phyloP scores from a whole-genome alignment of 1,140 invertebrate species.

The Lordiphosa clarofinis region DNA sequence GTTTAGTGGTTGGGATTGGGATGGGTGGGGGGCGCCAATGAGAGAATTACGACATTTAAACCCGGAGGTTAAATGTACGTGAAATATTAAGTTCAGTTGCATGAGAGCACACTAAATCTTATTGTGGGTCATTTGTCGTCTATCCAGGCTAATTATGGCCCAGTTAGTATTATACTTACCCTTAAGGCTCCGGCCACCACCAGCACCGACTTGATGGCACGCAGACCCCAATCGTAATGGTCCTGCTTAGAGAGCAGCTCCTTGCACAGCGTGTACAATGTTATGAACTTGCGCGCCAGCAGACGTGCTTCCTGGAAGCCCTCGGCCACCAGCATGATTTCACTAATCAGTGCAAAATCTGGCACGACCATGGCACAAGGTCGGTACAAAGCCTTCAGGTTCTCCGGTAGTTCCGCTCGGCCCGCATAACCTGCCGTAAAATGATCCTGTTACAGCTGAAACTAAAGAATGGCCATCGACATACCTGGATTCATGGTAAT shows the following conservation, averaged over 20 bases:
- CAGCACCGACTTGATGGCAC: slow-evolving; percentile 95
- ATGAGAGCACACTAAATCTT: slow-evolving; percentile 71
- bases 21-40: slow-evolving; percentile 51
- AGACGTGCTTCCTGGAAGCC: slow-evolving; percentile 93
- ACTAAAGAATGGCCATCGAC: too few relatives aligned
- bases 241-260: slow-evolving; percentile 95
- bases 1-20: slow-evolving; percentile 36
- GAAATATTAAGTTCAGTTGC: slow-evolving; percentile 76
- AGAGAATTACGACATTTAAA: slow-evolving; percentile 75
- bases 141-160: slow-evolving; percentile 38
- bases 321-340: slow-evolving; percentile 96
- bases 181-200: slow-evolving; percentile 93
- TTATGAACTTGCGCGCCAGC: slow-evolving; percentile 94
- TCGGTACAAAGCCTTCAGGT: slow-evolving; percentile 80
- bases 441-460: too few relatives aligned
- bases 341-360: slow-evolving; percentile 95
- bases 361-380: slow-evolving; percentile 97
- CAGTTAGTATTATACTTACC: slow-evolving; percentile 69
- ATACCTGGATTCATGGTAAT: slow-evolving; percentile 94
- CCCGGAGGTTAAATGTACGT: slow-evolving; percentile 74
- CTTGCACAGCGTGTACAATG: slow-evolving; percentile 91
- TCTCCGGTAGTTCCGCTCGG: slow-evolving; percentile 87
- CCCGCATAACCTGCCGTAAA: slow-evolving; percentile 85
- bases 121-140: slow-evolving; percentile 79
- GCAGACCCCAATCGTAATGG: slow-evolving; percentile 96